These are phyloP conservation scores for Prionace glauca DNA, from an alignment of 2,797 vertebrate genomes.

Conservation along the genomic window DNA sequence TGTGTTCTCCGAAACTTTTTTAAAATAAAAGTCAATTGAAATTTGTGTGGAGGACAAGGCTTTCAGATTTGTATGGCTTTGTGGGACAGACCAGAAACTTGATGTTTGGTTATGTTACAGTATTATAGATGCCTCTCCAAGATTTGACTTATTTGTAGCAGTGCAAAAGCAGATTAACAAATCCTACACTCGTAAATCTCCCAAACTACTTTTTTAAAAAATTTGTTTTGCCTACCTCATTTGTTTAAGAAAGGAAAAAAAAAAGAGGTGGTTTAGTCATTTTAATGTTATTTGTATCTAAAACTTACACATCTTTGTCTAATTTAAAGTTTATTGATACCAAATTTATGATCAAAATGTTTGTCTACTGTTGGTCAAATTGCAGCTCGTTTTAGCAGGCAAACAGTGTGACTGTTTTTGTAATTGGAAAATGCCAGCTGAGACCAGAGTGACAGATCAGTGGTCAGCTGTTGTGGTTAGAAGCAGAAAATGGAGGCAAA, in stretches of 20 bases:
- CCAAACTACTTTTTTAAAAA: constrained; percentile 51
- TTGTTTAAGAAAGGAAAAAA: constrained; percentile 66
- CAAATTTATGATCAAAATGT: constrained; percentile 57
- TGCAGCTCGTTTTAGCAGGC: constrained; percentile 53
- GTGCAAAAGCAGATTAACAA: constrained; percentile 58
- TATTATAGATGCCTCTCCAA: constrained; percentile 65
- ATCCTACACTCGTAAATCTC: constrained; percentile 55
- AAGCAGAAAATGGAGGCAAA: constrained; percentile 43
- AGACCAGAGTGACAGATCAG: constrained; percentile 43
- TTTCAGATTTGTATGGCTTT: constrained; percentile 50
- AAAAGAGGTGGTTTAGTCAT: constrained; percentile 66
- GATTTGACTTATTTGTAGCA: constrained; percentile 64
- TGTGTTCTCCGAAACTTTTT: constrained; percentile 40
- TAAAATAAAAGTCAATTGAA: constrained; percentile 42
- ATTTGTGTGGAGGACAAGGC: constrained; percentile 53
- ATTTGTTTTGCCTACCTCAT: constrained; percentile 70
- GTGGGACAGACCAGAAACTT: constrained; percentile 54
- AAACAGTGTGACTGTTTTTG: constrained; percentile 43
- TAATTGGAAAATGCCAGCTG: constrained; percentile 45
- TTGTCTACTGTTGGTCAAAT: constrained; percentile 51
- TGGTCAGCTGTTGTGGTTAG: constrained; percentile 45
- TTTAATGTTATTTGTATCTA: constrained; percentile 50
- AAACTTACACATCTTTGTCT: constrained; percentile 59
- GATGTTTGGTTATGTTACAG: constrained; percentile 60
- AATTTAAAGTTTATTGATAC: constrained; percentile 61